Percentiles rank a stretch among this genome's conserved stretches.
Conservation (phyloP, 64 coral and sea anemone genomes). For the Stichodactyla mertensii region DNA sequence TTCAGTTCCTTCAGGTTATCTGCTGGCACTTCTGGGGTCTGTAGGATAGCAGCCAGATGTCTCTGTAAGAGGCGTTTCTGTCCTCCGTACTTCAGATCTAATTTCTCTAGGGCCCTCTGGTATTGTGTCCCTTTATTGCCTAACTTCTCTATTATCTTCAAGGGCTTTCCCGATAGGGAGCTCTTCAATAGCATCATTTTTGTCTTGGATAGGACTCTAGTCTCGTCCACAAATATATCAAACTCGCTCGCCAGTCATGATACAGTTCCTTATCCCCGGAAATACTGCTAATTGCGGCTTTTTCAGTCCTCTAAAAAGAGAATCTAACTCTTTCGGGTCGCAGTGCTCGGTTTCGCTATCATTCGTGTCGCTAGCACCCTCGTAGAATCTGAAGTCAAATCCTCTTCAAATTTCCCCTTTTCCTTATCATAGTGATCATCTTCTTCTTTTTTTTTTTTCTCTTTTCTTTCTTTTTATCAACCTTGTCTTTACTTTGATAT, state of each 20-base stretch:
- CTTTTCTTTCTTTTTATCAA: neutral
- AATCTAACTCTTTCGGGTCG: no score
- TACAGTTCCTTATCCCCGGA: conserved; percentile 35
- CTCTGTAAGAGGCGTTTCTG: conserved; percentile 24
- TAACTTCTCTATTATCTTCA: conserved; percentile 8
- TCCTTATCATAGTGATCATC: neutral
- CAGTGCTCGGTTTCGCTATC: no score
- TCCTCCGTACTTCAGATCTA: conserved; percentile 26
- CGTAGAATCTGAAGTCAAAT: no score
- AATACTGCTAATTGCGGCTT: conserved; percentile 9
- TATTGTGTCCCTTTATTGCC: neutral
- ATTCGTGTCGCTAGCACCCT: no score
- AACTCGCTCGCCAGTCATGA: conserved; percentile 35
- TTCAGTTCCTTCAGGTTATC: no score
- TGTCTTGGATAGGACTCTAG: neutral
- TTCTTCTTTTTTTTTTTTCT: no score
- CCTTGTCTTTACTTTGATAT: neutral
- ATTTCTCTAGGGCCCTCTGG: conserved; percentile 33
- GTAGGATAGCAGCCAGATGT: neutral
- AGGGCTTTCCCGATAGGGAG: neutral
- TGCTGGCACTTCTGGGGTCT: no score
- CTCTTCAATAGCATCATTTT: conserved; percentile 23
- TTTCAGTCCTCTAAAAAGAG: no score
- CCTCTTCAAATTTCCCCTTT: no score
- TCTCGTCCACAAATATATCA: conserved; percentile 18